Conservation (phyloP, 2,113 vertebrate species). For the Pyrgilauda ruficollis region DNA sequence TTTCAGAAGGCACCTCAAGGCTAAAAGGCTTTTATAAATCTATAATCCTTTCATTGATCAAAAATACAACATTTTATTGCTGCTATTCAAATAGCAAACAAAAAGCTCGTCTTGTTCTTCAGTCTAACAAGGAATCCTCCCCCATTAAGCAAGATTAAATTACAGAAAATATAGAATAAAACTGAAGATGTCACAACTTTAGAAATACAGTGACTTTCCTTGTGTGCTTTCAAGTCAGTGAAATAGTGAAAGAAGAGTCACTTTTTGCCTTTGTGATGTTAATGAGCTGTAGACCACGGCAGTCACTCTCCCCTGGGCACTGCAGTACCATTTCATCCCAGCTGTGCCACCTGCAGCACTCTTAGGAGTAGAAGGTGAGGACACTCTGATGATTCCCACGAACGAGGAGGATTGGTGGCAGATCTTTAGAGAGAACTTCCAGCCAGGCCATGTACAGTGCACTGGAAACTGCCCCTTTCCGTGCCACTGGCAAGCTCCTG, state of each 20-base stretch:
- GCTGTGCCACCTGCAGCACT: constrained; percentile 2
- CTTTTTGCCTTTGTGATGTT: constrained; percentile 71
- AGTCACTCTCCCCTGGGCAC: constrained; percentile 65
- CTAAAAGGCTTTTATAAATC: constrained; percentile 90
- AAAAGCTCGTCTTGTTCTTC: constrained; percentile 75
- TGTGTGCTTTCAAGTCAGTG: constrained; percentile 81
- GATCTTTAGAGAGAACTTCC: constrained; percentile 90
- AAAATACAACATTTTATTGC: constrained; percentile 89
- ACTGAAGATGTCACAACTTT: constrained; percentile 70
- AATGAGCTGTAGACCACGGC: constrained; percentile 47
- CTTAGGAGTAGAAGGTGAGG: constrained; percentile 98
- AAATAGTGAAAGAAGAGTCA: constrained; percentile 77
- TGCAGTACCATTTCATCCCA: constrained; percentile 68
- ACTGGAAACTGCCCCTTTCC: constrained; percentile 93
- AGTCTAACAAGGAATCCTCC: constrained; percentile 72
- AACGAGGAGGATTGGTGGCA: constrained; percentile 92
- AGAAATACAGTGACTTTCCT: constrained; percentile 74
- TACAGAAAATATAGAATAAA: constrained; percentile 72
- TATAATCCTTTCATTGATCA: constrained; percentile 81
- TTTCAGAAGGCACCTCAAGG: constrained; percentile 98
- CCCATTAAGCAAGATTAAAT: constrained; percentile 73
- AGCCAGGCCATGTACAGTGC: constrained; percentile 97
- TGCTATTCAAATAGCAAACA: constrained; percentile 85
- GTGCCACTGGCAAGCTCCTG: constrained; percentile 95
- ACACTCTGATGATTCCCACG: constrained; percentile 99